Percentiles rank a stretch among this genome's conserved stretches.
Evolutionary conservation across 2,797 vertebrate species (phyloP).

Genomic region (Octomys mimax): DNA sequence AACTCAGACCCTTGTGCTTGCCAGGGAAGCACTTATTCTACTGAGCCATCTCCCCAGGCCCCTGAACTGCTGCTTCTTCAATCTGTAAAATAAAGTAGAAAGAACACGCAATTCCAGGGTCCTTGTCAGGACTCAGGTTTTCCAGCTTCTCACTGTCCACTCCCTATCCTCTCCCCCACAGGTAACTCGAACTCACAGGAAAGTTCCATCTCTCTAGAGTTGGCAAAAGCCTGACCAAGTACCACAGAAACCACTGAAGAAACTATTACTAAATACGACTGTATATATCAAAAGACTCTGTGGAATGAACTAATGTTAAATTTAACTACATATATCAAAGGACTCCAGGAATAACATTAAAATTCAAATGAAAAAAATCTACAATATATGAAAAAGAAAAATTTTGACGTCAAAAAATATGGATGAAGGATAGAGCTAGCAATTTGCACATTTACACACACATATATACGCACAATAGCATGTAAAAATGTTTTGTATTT

Average conservation of each 20-base stretch:
- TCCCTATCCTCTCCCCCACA: not conserved
- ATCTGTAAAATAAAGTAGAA: conserved; percentile 68
- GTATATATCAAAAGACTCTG: conserved; percentile 4
- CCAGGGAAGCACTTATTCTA: too few species aligned
- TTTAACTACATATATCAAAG: conserved; percentile 40
- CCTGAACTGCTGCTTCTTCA: conserved; percentile 66
- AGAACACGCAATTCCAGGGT: not conserved
- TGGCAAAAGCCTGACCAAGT: not conserved
- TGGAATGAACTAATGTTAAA: conserved; percentile 42
- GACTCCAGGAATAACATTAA: conserved; percentile 19
- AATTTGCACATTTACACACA: not conserved
- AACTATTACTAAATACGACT: conserved; percentile 30
- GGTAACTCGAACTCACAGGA: not conserved
- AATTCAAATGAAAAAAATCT: conserved; percentile 42
- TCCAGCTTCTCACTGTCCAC: not conserved
- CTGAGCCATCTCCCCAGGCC: not conserved
- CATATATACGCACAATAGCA: not conserved
- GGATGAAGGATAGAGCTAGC: not conserved
- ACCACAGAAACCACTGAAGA: conserved; percentile 49
- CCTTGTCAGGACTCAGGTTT: not conserved
- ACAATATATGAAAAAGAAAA: conserved; percentile 7
- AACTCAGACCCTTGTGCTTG: too few species aligned
- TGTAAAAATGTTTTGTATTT: not conserved
- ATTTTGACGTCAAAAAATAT: conserved; percentile 46
- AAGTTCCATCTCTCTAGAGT: not conserved